Conservation (phyloP, 2,113 vertebrate genomes). For the Zootoca vivipara region DNA sequence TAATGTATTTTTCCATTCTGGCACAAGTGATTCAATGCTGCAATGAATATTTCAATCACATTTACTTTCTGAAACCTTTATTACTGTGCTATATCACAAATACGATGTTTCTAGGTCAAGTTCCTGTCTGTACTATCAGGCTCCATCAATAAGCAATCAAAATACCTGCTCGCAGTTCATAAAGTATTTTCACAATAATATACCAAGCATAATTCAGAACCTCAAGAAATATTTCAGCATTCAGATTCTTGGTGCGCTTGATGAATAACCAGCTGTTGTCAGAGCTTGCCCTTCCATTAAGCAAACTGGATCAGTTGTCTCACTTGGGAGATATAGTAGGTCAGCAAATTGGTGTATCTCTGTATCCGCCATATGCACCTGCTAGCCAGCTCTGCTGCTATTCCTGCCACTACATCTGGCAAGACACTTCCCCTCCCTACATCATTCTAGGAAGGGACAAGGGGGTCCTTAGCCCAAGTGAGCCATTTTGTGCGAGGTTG, state of each 20-base stretch:
- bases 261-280: not conserved
- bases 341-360: too few species aligned
- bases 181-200: not conserved
- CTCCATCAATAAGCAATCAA: not conserved
- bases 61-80: not conserved
- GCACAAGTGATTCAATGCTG: not conserved
- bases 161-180: not conserved
- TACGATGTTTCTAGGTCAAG: not conserved
- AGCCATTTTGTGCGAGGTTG: too few species aligned
- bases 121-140: not conserved
- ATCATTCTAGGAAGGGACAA: too few species aligned
- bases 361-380: too few species aligned
- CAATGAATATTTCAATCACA: not conserved
- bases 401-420: too few species aligned
- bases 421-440: too few species aligned
- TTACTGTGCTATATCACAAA: not conserved
- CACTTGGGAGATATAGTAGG: too few species aligned
- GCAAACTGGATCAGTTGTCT: too few species aligned
- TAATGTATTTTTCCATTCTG: not conserved
- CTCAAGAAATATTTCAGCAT: not conserved
- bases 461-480: too few species aligned
- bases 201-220: not conserved
- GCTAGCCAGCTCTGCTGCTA: too few species aligned
- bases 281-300: too few species aligned
- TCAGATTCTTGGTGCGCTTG: not conserved